Evolutionary conservation across 2,888 invertebrate genomes (phyloP).

Genomic region (Pterostichus niger): DNA sequence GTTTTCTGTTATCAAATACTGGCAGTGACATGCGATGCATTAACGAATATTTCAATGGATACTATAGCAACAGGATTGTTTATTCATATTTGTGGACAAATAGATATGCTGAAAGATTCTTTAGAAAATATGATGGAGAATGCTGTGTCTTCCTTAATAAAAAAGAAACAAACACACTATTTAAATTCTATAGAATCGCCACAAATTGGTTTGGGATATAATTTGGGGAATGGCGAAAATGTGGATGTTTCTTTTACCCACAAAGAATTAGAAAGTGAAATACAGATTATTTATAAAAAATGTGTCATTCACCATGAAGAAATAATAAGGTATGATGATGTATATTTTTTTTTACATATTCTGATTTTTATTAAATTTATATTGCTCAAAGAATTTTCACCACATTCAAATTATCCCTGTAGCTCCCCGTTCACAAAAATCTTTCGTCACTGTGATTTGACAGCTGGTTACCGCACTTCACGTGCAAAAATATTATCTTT

Average conservation of each 20-base stretch:
- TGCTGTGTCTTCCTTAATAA: slow-evolving; percentile 37
- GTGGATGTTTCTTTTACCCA: slow-evolving; percentile 47
- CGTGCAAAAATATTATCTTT: too few relatives aligned
- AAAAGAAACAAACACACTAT: slow-evolving; percentile 40
- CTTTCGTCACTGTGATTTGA: too few relatives aligned
- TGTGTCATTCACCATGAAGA: slow-evolving; percentile 69
- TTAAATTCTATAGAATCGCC: neutral
- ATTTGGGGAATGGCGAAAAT: slow-evolving; percentile 50
- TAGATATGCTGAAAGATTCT: slow-evolving; percentile 76
- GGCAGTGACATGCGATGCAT: slow-evolving; percentile 77
- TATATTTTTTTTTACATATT: too few relatives aligned
- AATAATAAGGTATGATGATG: slow-evolving; percentile 68
- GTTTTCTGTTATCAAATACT: slow-evolving; percentile 78
- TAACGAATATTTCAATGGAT: slow-evolving; percentile 79
- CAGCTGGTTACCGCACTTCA: too few relatives aligned
- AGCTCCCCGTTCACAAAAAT: too few relatives aligned
- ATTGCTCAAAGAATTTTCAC: too few relatives aligned
- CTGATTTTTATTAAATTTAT: too few relatives aligned
- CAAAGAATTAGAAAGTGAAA: slow-evolving; percentile 67
- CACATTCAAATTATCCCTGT: too few relatives aligned
- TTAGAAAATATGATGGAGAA: slow-evolving; percentile 71
- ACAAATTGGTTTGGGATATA: slow-evolving; percentile 7
- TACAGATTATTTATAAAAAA: slow-evolving; percentile 68
- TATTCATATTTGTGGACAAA: slow-evolving; percentile 77
- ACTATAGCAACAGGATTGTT: slow-evolving; percentile 77